These are phyloP conservation scores for Chrysolina americana DNA, from an alignment of 2,888 invertebrate genomes.

Conservation along the genomic window DNA sequence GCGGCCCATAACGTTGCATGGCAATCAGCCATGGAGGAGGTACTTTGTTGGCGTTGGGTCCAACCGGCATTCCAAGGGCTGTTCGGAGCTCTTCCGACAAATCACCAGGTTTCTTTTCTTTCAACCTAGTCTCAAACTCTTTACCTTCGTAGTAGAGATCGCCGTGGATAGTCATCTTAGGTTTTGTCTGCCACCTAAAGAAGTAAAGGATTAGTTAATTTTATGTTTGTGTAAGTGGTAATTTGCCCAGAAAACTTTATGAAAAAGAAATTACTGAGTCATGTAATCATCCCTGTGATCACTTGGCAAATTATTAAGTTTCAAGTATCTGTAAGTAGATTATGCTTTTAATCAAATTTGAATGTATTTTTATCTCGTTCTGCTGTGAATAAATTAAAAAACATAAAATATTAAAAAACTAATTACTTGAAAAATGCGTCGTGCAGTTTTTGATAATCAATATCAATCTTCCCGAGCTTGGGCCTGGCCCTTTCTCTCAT, in stretches of 20 bases:
- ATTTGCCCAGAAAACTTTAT: too few species aligned
- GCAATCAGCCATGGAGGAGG: conserved; percentile 98
- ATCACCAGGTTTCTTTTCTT: conserved; percentile 99
- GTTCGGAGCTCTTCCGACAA: conserved; percentile 95
- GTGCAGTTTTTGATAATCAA: conserved; percentile 99
- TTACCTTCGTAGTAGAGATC: conserved; percentile 99
- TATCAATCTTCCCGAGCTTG: conserved; percentile 99
- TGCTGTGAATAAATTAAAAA: too few species aligned
- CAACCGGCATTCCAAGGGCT: conserved; percentile 98
- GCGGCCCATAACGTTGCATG: conserved; percentile 98
- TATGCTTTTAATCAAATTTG: too few species aligned
- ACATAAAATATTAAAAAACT: conserved; percentile 46
- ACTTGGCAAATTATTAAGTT: too few species aligned
- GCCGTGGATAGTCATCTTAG: conserved; percentile 98
- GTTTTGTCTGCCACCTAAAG: conserved; percentile 96
- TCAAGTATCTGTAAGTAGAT: conserved; percentile 19
- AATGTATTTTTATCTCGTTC: too few species aligned
- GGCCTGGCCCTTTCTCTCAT: conserved; percentile 97
- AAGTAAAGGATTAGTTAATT: conserved; percentile 18
- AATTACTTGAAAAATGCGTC: conserved; percentile 96
- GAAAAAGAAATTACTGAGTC: too few species aligned
- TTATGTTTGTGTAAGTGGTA: too few species aligned
- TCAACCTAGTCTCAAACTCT: conserved; percentile 97
- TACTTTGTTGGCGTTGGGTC: conserved; percentile 88
- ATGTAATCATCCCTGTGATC: too few species aligned